These are phyloP conservation scores for Coleophora deauratella DNA, from an alignment of 2,888 invertebrate genomes.

Conservation along the genomic window DNA sequence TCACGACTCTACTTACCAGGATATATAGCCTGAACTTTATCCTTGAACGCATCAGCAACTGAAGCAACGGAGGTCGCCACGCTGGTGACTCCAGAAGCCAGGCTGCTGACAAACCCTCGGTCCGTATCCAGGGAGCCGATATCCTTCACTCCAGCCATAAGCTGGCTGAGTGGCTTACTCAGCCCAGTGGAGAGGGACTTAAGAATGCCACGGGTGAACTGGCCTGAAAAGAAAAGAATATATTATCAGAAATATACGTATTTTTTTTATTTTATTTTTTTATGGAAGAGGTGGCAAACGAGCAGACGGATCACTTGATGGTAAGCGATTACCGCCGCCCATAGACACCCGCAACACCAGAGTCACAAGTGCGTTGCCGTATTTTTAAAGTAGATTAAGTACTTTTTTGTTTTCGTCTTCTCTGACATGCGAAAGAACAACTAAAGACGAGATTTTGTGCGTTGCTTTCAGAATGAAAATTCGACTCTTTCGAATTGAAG, in stretches of 20 bases:
- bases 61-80: constrained; percentile 54
- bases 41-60: constrained; percentile 63
- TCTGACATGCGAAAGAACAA: no score
- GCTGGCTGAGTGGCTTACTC: constrained; percentile 68
- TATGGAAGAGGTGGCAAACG: no score
- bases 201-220: constrained; percentile 61
- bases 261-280: no score
- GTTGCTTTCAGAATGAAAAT: no score
- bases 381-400: no score
- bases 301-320: no score
- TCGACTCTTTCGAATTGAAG: no score
- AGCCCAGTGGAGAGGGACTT: constrained; percentile 56
- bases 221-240: constrained; percentile 34
- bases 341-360: no score
- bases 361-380: no score
- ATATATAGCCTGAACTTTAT: constrained; percentile 70
- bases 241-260: background rate
- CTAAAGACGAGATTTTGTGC: no score
- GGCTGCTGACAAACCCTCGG: constrained; percentile 63
- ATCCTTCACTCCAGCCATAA: constrained; percentile 71
- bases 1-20: constrained; percentile 67
- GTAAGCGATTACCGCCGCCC: no score
- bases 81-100: constrained; percentile 56
- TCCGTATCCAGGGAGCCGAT: constrained; percentile 78
- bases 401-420: no score